Evolutionary conservation across 2,113 vertebrate genomes (phyloP).

Genomic region (Peromyscus polionotus): DNA sequence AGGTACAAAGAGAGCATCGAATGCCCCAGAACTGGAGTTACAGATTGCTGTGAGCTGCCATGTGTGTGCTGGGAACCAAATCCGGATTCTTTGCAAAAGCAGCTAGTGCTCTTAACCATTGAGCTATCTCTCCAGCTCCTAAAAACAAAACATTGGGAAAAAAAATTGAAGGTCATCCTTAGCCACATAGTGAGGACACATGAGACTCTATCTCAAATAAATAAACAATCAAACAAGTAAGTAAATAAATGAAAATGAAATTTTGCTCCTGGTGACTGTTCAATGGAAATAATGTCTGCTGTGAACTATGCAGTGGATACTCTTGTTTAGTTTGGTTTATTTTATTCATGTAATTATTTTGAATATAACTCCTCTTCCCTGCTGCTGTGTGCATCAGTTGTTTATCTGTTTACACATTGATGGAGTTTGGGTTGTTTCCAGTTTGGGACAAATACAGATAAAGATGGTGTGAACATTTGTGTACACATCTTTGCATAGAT

Average conservation of each 20-base stretch:
- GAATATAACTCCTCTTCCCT: not conserved
- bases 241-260: not conserved
- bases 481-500: not conserved
- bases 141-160: not conserved
- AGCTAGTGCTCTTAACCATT: not conserved
- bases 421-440: not conserved
- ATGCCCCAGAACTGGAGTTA: not conserved
- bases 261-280: not conserved
- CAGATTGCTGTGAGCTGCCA: not conserved
- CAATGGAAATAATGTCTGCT: too few relatives aligned
- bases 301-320: not conserved
- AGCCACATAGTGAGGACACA: not conserved
- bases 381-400: not conserved
- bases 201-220: not conserved
- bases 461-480: not conserved
- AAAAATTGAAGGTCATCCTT: not conserved
- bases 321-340: not conserved
- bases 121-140: not conserved
- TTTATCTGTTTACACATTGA: not conserved
- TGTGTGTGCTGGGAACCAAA: not conserved
- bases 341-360: constrained; percentile 10
- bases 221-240: not conserved
- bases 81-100: not conserved
- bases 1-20: not conserved
- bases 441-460: not conserved